A percentile compares a stretch with the other conserved stretches of the same genome.
phyloP scores from a whole-genome alignment of 2,113 vertebrate genomes.

The Oncorhynchus gorbuscha region DNA sequence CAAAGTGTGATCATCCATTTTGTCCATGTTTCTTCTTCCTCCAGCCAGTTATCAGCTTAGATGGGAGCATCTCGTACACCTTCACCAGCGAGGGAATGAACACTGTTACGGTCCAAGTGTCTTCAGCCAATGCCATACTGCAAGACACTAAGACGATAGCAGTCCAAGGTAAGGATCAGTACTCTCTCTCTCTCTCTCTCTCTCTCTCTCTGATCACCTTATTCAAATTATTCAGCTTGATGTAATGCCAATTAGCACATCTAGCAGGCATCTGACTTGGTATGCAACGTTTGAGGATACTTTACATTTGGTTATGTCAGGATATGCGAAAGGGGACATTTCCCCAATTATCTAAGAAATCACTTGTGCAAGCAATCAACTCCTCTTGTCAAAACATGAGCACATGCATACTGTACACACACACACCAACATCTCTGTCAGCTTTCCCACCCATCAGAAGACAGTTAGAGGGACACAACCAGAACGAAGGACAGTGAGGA shows the following conservation, averaged over 20 bases:
- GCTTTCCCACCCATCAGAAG: not conserved
- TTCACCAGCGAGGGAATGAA: constrained; percentile 84
- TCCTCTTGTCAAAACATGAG: too few species aligned
- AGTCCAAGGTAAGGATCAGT: constrained; percentile 80
- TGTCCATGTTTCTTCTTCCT: constrained; percentile 31
- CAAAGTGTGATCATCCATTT: not conserved
- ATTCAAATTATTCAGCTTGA: too few species aligned
- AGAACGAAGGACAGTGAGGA: too few species aligned
- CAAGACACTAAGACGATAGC: constrained; percentile 91
- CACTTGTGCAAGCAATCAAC: too few species aligned
- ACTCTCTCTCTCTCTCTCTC: not conserved
- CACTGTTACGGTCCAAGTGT: constrained; percentile 89
- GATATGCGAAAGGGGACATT: too few species aligned
- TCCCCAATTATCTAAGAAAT: too few species aligned
- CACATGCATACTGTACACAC: too few species aligned
- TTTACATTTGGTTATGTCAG: too few species aligned
- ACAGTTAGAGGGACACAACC: constrained; percentile 42
- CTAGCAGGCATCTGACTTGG: too few species aligned
- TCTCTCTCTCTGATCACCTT: too few species aligned
- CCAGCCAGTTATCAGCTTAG: constrained; percentile 90
- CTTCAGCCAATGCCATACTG: constrained; percentile 82
- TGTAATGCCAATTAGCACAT: not conserved
- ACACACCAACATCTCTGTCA: too few species aligned
- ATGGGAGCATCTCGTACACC: constrained; percentile 85
- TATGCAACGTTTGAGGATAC: too few species aligned